These are phyloP conservation scores for Allygus modestus DNA, from an alignment of 2,888 invertebrate genomes.

Conservation along the genomic window DNA sequence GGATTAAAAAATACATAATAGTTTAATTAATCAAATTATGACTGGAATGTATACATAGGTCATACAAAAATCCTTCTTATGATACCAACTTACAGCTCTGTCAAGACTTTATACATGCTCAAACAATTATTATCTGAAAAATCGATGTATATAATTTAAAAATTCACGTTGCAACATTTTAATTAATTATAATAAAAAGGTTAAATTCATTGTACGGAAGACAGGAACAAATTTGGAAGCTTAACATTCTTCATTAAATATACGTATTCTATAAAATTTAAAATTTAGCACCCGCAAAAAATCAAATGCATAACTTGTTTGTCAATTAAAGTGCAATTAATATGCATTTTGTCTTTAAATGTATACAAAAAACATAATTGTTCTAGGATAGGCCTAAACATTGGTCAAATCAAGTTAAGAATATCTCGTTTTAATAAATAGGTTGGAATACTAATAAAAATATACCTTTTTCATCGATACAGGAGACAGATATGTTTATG, in stretches of 20 bases:
- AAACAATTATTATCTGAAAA: background rate
- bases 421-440: background rate
- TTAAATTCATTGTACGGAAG: slow-evolving; percentile 1
- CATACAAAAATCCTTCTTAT: background rate
- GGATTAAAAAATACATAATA: too few relatives aligned
- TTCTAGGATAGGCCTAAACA: background rate
- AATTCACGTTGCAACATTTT: background rate
- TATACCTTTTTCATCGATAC: slow-evolving; percentile 6
- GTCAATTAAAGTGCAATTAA: background rate
- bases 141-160: background rate
- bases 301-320: background rate
- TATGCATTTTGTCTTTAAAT: background rate
- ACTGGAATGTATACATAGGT: too few relatives aligned
- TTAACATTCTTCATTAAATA: background rate
- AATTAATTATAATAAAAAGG: background rate
- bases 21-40: too few relatives aligned
- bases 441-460: slow-evolving; percentile 19
- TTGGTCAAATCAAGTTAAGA: slow-evolving; percentile 29
- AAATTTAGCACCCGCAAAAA: too few relatives aligned
- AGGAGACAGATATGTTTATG: slow-evolving; percentile 11
- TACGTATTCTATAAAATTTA: too few relatives aligned
- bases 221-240: slow-evolving; percentile 20
- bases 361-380: background rate
- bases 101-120: background rate
- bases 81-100: background rate